A percentile compares a stretch with the other conserved stretches of the same genome.
phyloP scores from a whole-genome alignment of 2,113 vertebrate genomes.

The Haplochromis vanheusdeni region DNA sequence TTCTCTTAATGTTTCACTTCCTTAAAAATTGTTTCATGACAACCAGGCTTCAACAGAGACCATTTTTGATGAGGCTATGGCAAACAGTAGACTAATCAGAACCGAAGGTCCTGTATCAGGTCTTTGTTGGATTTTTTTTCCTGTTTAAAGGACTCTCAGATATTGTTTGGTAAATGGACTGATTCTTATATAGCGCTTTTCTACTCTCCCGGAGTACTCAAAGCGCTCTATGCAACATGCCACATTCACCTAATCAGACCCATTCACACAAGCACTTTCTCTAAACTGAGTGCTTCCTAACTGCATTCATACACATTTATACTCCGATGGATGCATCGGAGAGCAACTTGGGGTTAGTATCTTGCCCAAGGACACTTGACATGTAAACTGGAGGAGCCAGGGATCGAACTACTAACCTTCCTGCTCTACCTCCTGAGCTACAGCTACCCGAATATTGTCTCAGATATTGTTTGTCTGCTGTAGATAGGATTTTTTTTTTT shows the following conservation, averaged over 20 bases:
- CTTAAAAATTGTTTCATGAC: background rate
- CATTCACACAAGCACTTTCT: background rate
- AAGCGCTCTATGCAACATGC: background rate
- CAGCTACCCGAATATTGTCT: background rate
- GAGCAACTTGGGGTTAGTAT: background rate
- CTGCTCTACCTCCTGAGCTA: background rate
- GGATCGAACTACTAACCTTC: background rate
- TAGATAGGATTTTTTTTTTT: background rate
- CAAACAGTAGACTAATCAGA: background rate
- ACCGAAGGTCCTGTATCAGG: background rate
- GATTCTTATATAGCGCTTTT: background rate
- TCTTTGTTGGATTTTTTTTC: background rate
- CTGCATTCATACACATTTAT: background rate
- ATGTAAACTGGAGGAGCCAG: background rate
- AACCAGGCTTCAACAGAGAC: background rate
- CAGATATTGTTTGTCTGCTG: background rate
- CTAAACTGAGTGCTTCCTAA: background rate
- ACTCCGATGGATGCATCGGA: background rate
- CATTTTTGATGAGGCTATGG: background rate
- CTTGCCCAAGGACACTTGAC: background rate
- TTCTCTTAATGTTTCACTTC: background rate
- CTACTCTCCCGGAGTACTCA: background rate
- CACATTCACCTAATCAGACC: background rate
- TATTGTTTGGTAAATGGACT: background rate
- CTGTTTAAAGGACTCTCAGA: background rate